Evolutionary conservation across 2,113 vertebrate genomes (phyloP).

Genomic region (Chloebia gouldiae): DNA sequence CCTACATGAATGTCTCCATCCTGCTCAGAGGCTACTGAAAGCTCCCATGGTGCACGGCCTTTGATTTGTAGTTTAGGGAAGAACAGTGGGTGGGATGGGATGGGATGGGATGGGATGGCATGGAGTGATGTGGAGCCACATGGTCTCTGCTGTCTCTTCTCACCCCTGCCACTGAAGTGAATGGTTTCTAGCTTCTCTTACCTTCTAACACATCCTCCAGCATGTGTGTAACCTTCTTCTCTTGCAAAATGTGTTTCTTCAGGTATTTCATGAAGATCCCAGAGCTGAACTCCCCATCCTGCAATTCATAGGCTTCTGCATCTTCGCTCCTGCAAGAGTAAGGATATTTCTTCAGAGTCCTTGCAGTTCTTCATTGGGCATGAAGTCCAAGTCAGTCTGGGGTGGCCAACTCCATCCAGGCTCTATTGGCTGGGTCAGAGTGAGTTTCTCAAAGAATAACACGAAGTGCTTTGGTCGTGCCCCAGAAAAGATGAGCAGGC

Average conservation of each 20-base stretch:
- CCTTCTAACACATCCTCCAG: conserved; percentile 86
- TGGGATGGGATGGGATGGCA: background rate
- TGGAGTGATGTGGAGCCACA: background rate
- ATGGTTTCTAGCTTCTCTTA: conserved; percentile 23
- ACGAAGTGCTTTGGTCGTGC: background rate
- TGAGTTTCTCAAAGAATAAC: background rate
- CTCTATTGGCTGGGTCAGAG: background rate
- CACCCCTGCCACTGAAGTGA: background rate
- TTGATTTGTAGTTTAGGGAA: background rate
- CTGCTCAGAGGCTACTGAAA: background rate
- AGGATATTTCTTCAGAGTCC: background rate
- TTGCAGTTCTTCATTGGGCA: background rate
- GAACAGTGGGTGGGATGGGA: background rate
- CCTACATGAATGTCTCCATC: background rate
- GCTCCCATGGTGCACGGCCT: background rate
- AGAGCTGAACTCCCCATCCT: conserved; percentile 83
- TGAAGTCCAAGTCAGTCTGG: background rate
- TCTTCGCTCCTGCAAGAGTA: conserved; percentile 79
- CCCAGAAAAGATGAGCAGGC: background rate
- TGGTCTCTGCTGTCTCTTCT: background rate
- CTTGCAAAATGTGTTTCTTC: conserved; percentile 82
- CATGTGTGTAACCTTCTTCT: conserved; percentile 83
- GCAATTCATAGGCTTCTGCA: conserved; percentile 86
- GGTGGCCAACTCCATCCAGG: background rate
- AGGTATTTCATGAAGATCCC: conserved; percentile 90